Evolutionary conservation across 1,140 invertebrate species (phyloP).

Genomic region (Lepidurus arcticus): DNA sequence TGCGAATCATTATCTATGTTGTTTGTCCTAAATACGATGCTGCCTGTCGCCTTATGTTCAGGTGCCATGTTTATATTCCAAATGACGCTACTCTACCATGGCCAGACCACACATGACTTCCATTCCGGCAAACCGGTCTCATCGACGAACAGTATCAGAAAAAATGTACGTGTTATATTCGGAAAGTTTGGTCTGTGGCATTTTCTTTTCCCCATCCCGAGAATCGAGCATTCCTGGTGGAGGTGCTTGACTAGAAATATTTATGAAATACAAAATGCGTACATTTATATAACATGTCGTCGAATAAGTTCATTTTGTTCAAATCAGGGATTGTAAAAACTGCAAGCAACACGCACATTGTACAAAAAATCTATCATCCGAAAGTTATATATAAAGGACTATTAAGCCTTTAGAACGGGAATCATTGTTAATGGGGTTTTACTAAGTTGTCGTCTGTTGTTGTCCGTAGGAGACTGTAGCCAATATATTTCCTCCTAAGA

Average conservation of each 20-base stretch:
- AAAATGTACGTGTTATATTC: neutral
- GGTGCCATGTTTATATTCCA: slow-evolving; percentile 27
- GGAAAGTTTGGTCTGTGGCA: slow-evolving; percentile 6
- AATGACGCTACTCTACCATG: slow-evolving; percentile 8
- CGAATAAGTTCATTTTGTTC: neutral
- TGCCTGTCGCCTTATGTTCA: slow-evolving; percentile 13
- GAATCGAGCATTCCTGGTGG: neutral
- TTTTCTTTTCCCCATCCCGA: slow-evolving; percentile 26
- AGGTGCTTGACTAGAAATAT: neutral
- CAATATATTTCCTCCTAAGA: slow-evolving; percentile 10
- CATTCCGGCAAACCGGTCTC: slow-evolving; percentile 26
- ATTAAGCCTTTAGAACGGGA: neutral
- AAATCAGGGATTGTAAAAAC: neutral
- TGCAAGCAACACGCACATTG: neutral
- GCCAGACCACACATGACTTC: slow-evolving; percentile 26
- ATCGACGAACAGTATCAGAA: neutral
- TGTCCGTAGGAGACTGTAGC: no score
- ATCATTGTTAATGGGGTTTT: neutral
- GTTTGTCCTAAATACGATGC: slow-evolving; percentile 26
- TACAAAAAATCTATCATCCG: neutral
- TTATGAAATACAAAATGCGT: neutral
- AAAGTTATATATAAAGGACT: neutral
- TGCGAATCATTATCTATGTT: neutral
- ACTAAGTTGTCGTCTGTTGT: neutral
- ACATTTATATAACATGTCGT: neutral